Percentiles rank a stretch among this genome's conserved stretches.
These are phyloP conservation scores for Gymnoscopelus microlampas DNA, from an alignment of 2,797 vertebrate genomes.

Conservation along the genomic window DNA sequence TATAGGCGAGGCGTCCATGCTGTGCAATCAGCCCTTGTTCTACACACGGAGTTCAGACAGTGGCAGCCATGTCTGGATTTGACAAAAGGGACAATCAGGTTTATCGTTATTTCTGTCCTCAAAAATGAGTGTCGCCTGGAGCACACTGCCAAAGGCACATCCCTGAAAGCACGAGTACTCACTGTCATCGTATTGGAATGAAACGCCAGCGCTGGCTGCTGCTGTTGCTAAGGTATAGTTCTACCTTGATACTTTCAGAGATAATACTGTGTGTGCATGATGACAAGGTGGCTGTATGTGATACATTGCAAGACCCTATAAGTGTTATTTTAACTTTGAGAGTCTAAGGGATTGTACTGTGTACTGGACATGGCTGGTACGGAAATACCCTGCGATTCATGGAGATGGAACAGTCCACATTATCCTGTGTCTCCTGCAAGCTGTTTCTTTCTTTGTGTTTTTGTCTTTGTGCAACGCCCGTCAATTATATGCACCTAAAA, in stretches of 20 bases:
- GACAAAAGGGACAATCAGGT: constrained; percentile 55
- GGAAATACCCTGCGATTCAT: too few species aligned
- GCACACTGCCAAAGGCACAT: constrained; percentile 33
- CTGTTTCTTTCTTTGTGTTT: not conserved
- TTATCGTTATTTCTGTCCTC: constrained; percentile 54
- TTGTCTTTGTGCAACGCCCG: not conserved
- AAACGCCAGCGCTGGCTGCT: constrained; percentile 24
- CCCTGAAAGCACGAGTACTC: constrained; percentile 45
- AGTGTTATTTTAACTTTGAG: too few species aligned
- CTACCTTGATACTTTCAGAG: too few species aligned
- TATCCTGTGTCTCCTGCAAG: too few species aligned
- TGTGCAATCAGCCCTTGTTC: constrained; percentile 75
- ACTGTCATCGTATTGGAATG: constrained; percentile 24
- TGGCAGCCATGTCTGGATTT: constrained; percentile 47
- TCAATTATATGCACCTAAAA: too few species aligned
- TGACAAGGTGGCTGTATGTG: too few species aligned
- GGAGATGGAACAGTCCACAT: too few species aligned
- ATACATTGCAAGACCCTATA: too few species aligned
- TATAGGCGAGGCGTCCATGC: constrained; percentile 48
- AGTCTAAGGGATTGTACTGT: too few species aligned
- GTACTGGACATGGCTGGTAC: too few species aligned
- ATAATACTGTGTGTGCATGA: too few species aligned
- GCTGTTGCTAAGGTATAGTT: too few species aligned
- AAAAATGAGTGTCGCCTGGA: constrained; percentile 38
- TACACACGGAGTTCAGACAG: constrained; percentile 56